Base-by-base conservation (phyloP, 1,140 invertebrate genomes). In the Metopolophium dirhodum region DNA sequence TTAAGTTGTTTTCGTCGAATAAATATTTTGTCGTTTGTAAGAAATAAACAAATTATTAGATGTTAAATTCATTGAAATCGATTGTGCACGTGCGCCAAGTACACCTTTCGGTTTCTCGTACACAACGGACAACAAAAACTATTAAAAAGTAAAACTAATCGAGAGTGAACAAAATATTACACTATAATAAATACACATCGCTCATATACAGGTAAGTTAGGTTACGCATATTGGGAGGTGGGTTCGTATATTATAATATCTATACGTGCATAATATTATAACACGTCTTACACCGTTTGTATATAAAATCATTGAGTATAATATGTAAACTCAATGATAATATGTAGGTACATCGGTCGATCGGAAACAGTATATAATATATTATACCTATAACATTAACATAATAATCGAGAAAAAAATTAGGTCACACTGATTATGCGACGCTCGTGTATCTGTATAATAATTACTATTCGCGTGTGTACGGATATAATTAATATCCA, bases 361-460 rank as follows among this genome's bases (percentile, higher is more conserved):
- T 45, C 23, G 41, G 85, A 41, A 83, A 83, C 35, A 41, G 7
- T 8, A 22, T 83, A 37, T 37, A 68, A 37, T 37, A 68, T 1
- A 14, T 9, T 49, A 49, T 47, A 51, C 49, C 22, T 30, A 26
- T 61, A 68, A 68, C n/a, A 68, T 68, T 68, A 77, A 23, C 22
- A 22, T 77, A 35, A 77, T 77, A n/a, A 77, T n/a, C 30, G n/a
- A 14, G 11, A 77, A 7, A n/a, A 18, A 37, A 83, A 83, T 41
- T 83, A 83, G 82, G 82, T 83, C 82, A 83, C 20, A 41, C 35
- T 83, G 82, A 83, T 83, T 83, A 83, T 83, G 35, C 35, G 82
- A 83, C 37, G 22, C 1, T 2, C 20, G n/a, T 1, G 11, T 77
- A 77, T 77, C 61, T 77, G 30, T 77, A 54, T 54, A n/a, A 18